Evolutionary conservation across 2,888 invertebrate species (phyloP).

Genomic region (Steinernema carpocapsae): DNA sequence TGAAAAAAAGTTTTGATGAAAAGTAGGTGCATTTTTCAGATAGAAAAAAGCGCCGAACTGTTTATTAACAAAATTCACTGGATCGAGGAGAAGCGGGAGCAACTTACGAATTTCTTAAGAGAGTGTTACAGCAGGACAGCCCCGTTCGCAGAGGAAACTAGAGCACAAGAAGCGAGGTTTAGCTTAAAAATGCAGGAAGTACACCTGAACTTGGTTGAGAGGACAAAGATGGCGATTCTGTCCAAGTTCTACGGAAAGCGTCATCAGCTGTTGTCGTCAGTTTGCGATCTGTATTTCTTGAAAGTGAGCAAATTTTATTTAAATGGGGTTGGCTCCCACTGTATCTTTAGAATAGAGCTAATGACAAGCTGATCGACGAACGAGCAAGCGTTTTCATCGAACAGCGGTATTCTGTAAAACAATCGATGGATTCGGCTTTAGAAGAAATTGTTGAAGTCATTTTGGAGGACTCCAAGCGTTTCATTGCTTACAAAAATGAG

Average conservation of each 20-base stretch:
- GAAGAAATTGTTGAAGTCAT: background rate
- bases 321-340: too few relatives aligned
- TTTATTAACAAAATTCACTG: background rate
- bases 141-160: background rate
- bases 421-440: too few relatives aligned
- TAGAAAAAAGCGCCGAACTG: background rate
- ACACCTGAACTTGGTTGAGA: background rate
- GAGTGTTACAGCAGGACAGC: background rate
- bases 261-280: conserved; percentile 1
- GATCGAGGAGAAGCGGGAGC: background rate
- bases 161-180: background rate
- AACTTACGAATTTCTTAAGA: background rate
- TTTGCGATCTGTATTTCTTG: conserved; percentile 4
- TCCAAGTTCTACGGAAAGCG: background rate
- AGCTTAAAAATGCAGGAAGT: background rate
- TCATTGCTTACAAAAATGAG: background rate
- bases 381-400: too few relatives aligned
- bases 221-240: background rate
- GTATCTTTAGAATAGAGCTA: background rate
- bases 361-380: background rate
- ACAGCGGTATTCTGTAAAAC: too few relatives aligned
- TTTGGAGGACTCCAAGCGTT: background rate
- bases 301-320: background rate
- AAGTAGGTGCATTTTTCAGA: background rate
- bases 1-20: background rate